Conservation (phyloP, 2,888 invertebrate species). For the Drosophila demipolita region DNA sequence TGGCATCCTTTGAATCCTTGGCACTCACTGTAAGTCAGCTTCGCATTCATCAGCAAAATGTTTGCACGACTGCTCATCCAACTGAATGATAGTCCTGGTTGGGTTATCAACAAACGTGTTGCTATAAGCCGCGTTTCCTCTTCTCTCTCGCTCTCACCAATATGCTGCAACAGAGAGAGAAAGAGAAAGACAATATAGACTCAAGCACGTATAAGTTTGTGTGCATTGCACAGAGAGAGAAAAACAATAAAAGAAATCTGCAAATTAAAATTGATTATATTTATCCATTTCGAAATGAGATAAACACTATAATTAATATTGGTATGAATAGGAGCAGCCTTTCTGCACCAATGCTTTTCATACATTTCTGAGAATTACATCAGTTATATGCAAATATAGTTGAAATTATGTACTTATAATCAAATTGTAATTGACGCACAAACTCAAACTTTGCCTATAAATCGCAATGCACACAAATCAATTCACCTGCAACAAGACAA, state of each 20-base stretch:
- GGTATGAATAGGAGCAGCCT: background rate
- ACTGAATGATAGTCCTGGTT: slow-evolving; percentile 29
- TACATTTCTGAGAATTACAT: background rate
- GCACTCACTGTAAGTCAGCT: slow-evolving; percentile 21
- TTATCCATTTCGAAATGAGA: background rate
- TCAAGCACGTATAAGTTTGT: background rate
- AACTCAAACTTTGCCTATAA: slow-evolving; percentile 11
- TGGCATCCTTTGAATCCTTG: slow-evolving; percentile 29
- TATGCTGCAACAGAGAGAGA: slow-evolving; percentile 39
- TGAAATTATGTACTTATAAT: slow-evolving; percentile 5
- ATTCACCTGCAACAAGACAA: slow-evolving; percentile 26
- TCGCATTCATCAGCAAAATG: slow-evolving; percentile 48
- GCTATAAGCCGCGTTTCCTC: slow-evolving; percentile 13
- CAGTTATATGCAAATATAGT: slow-evolving; percentile 10
- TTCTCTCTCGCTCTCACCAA: slow-evolving; percentile 11
- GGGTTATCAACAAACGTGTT: slow-evolving; percentile 27
- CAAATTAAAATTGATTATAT: background rate
- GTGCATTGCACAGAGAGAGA: background rate
- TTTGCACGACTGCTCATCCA: slow-evolving; percentile 53
- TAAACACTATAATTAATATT: background rate
- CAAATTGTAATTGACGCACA: slow-evolving; percentile 29
- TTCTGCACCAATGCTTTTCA: background rate
- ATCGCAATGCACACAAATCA: slow-evolving; percentile 21
- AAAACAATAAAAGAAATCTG: slow-evolving; percentile 9
- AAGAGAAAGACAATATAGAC: background rate